Evolutionary conservation across 2,888 invertebrate genomes (phyloP), one percentile per base, ranked within the genome.

Genomic region (Clanis bilineata): DNA sequence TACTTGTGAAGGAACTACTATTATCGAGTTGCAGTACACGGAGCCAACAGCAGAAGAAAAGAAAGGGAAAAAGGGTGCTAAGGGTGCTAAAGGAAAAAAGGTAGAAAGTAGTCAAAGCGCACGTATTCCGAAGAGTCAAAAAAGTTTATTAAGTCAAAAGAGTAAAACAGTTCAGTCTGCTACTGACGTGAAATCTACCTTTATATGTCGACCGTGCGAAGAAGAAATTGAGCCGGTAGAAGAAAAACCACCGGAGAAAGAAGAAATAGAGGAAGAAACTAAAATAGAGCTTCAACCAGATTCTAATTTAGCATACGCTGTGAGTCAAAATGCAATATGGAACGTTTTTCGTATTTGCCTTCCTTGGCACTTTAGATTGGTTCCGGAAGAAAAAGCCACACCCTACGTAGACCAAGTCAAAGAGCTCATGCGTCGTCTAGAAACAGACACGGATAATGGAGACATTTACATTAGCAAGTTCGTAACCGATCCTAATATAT

Each of bases 401-500:
- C 79, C 81, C 9, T 88, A 86, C 61, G 60, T 74, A n/a, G 73
- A 80, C 1, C 74, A 83, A 55, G 76, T 92, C 0, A 62, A 72
- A 41, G 73, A 80, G 25, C 68, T 79, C 7, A 68, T 92, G 59
- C 79, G 78, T 54, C 66, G 68, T 1, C 71, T 91, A 9, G 85
- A 85, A 73, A 70, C 64, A 0, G 87, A 90, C 43, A 88, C 87
- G 0, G 86, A 87, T 22, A 79, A 84, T 60, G 86, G 86, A 2
- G 86, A 89, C 45, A 83, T 92, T 63, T 92, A 87, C 57, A 70
- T 92, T 22, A 76, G 80, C 61, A 89, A 83, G 65, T 86, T 92
- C 57, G 77, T 91, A 1, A 66, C 71, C 1, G 83, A 91, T 59
- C 77, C 83, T 9, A 68, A 72, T 5, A 64, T 91, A 41, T 90